Percentiles rank a stretch among this genome's conserved stretches.
These are phyloP conservation scores for Morphnarchus princeps DNA, from an alignment of 2,113 vertebrate genomes.

Conservation along the genomic window DNA sequence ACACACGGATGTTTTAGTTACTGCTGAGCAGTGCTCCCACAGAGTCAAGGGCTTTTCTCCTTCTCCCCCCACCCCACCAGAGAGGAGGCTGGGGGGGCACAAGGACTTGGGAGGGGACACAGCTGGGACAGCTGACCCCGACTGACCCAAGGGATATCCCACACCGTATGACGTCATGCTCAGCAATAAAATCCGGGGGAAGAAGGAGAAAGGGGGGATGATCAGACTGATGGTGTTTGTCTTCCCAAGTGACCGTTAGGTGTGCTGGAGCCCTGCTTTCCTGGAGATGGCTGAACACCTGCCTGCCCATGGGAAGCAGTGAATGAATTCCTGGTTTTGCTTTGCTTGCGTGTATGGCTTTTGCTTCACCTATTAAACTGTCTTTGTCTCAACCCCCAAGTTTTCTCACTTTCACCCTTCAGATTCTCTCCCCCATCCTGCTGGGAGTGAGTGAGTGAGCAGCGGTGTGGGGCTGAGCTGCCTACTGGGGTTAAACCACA, in stretches of 20 bases:
- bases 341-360: not conserved
- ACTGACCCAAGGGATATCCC: not conserved
- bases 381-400: not conserved
- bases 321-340: not conserved
- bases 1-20: not conserved
- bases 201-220: too few relatives aligned
- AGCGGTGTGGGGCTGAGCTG: not conserved
- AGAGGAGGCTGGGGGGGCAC: not conserved
- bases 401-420: not conserved
- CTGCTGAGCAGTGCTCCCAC: not conserved
- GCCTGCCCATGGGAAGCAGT: not conserved
- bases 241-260: not conserved
- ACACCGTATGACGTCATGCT: not conserved
- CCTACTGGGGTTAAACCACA: not conserved
- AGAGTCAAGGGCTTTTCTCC: not conserved
- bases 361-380: not conserved
- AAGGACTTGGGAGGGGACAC: not conserved
- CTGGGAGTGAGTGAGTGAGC: not conserved
- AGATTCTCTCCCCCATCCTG: not conserved
- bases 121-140: not conserved
- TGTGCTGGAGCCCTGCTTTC: not conserved
- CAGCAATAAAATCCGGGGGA: not conserved
- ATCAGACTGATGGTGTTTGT: not conserved
- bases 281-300: not conserved
- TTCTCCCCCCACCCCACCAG: not conserved